Conservation (phyloP, 2,888 invertebrate genomes). For the Drosophila mimetica region DNA sequence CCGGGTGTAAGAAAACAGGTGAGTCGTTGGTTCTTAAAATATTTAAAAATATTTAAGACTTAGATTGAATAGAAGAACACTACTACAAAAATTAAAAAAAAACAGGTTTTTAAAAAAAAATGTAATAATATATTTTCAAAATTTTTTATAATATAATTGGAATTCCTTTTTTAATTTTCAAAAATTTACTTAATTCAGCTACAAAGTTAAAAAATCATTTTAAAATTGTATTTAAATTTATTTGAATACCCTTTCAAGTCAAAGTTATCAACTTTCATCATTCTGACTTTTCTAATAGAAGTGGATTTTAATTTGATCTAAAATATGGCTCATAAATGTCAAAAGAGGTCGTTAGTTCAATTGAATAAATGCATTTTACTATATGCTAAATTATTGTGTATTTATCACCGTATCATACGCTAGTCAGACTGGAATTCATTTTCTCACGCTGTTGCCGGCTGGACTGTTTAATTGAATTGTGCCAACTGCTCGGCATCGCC, state of each 20-base stretch:
- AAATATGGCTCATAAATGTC: not conserved
- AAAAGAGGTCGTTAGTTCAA: slow-evolving; percentile 3
- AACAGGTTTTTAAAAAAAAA: too few relatives aligned
- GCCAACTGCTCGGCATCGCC: slow-evolving; percentile 29
- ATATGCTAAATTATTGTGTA: not conserved
- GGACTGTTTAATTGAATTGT: slow-evolving; percentile 57
- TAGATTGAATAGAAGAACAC: too few relatives aligned
- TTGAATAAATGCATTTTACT: not conserved
- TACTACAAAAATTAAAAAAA: too few relatives aligned
- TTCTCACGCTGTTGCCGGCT: slow-evolving; percentile 23
- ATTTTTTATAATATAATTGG: too few relatives aligned
- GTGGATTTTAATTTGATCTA: not conserved
- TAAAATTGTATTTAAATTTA: too few relatives aligned
- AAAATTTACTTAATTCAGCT: too few relatives aligned
- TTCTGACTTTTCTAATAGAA: not conserved
- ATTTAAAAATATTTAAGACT: too few relatives aligned
- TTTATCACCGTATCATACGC: not conserved
- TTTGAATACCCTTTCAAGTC: too few relatives aligned
- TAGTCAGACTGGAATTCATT: not conserved
- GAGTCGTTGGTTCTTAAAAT: slow-evolving; percentile 53
- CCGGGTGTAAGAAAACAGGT: slow-evolving; percentile 98
- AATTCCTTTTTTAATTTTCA: too few relatives aligned
- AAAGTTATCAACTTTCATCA: not conserved
- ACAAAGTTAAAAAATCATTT: too few relatives aligned
- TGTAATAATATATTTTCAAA: too few relatives aligned